A percentile compares a stretch with the other conserved stretches of the same genome.
These are phyloP conservation scores for Dasypus novemcinctus DNA, from an alignment of 2,113 vertebrate species.

Conservation along the genomic window DNA sequence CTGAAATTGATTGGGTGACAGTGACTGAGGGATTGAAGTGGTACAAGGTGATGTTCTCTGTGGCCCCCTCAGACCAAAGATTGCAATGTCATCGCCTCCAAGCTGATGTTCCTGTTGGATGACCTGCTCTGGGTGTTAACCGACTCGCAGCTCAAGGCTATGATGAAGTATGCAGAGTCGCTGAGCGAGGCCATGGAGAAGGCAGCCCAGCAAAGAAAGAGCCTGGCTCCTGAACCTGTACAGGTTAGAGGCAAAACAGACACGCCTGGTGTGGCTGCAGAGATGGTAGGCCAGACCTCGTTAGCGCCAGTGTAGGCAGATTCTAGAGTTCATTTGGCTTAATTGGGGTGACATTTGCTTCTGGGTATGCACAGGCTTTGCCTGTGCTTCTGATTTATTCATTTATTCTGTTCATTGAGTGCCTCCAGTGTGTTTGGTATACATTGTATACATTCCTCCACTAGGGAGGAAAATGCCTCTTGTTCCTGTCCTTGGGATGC, in stretches of 20 bases:
- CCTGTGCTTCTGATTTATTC: background rate
- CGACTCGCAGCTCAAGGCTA: slow-evolving; percentile 96
- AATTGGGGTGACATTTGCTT: background rate
- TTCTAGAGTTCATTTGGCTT: background rate
- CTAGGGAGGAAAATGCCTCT: background rate
- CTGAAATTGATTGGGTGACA: background rate
- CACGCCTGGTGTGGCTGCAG: background rate
- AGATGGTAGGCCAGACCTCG: background rate
- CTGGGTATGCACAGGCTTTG: background rate
- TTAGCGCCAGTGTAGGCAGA: background rate
- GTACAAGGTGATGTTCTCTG: background rate
- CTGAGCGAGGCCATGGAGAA: slow-evolving; percentile 97
- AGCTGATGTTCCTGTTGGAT: slow-evolving; percentile 96
- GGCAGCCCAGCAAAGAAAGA: slow-evolving; percentile 96
- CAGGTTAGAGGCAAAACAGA: slow-evolving; percentile 74
- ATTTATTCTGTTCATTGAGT: background rate
- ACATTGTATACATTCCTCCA: background rate
- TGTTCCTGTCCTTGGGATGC: background rate
- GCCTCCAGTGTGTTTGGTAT: background rate
- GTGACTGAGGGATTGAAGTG: background rate
- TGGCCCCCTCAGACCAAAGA: slow-evolving; percentile 91
- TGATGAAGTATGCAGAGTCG: slow-evolving; percentile 97
- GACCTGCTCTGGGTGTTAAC: slow-evolving; percentile 98
- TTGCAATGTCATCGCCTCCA: slow-evolving; percentile 96
- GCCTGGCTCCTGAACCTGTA: slow-evolving; percentile 82